Evolutionary conservation across 2,113 vertebrate species (phyloP), one percentile per base, ranked within the genome.

Genomic region (Apus apus): DNA sequence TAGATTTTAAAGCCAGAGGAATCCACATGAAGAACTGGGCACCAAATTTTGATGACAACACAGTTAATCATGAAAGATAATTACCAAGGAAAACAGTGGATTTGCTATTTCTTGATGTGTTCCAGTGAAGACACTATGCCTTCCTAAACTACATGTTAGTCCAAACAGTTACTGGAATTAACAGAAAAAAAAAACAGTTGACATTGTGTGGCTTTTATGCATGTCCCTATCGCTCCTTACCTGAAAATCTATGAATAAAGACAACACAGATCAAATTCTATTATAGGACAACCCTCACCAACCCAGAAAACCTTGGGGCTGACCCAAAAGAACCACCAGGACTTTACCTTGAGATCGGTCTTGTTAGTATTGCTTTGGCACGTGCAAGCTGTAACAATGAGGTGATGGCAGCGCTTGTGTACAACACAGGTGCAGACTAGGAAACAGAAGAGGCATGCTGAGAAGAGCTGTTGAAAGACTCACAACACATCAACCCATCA

Each of bases 391-490:
- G 99, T 99, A 70, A 99, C 99, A 43, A 99, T 99, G 4, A 98
- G 98, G 96, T 99, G 98, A 96, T 99, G 99, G 97, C 99, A 99
- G 94, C 99, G 98, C 94, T 99, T 99, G 97, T 99, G 99, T 89
- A 99, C 99, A 18, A 99, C 99, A 87, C 99, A 99, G 76, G 99
- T 99, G 93, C 99, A 99, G 76, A 99, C 99, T 99, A 96, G 94
- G 87, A 97, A 96, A 97, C 56, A 76, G 95, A 96, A 98, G 66
- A 86, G 87, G 65, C 34, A 83, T 7, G 26, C 40, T 97, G 8
- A 94, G 91, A 86, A 84, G 61, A 92, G 80, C 9, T 75, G 58
- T 64, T 36, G 27, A 48, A 93, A 91, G 38, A 67, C 54, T 84
- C 36, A 18, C 32, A 62, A 87, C 45, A 57, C 60, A 87, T 56